Conservation (phyloP, 1,140 invertebrate genomes). For the Ceratitis capitata region DNA sequence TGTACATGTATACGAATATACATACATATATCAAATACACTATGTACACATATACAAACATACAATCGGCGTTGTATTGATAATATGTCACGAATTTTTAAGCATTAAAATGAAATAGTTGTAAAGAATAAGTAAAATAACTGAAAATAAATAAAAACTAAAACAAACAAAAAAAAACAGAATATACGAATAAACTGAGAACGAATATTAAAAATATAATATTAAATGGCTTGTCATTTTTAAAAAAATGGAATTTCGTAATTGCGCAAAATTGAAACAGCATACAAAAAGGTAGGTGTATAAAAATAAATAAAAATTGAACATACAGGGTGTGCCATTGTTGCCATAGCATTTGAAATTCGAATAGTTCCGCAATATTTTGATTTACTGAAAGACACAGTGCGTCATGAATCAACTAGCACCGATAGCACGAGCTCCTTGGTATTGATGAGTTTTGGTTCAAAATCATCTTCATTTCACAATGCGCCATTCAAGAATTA, state of each 20-base stretch:
- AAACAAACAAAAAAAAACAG: conserved; percentile 32
- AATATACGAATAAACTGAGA: conserved; percentile 34
- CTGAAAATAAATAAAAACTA: not conserved
- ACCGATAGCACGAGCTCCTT: too few relatives aligned
- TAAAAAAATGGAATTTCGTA: not conserved
- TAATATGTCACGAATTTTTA: conserved; percentile 44
- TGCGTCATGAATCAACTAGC: too few relatives aligned
- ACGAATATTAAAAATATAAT: conserved; percentile 31
- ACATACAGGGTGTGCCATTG: too few relatives aligned
- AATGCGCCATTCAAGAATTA: too few relatives aligned
- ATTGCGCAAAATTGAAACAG: not conserved
- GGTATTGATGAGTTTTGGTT: too few relatives aligned
- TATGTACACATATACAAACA: not conserved
- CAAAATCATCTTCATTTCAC: too few relatives aligned
- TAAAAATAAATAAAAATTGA: too few relatives aligned
- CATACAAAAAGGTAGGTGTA: not conserved
- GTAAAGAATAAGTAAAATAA: conserved; percentile 36
- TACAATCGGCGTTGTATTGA: conserved; percentile 9
- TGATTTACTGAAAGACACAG: too few relatives aligned
- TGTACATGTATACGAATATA: not conserved
- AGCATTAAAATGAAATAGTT: conserved; percentile 39
- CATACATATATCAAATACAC: not conserved
- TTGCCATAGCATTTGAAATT: too few relatives aligned
- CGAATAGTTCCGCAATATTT: too few relatives aligned
- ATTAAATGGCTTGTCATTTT: not conserved